phyloP scores from a whole-genome alignment of 2,113 vertebrate genomes.

The Cryptomyrus ogoouensis region DNA sequence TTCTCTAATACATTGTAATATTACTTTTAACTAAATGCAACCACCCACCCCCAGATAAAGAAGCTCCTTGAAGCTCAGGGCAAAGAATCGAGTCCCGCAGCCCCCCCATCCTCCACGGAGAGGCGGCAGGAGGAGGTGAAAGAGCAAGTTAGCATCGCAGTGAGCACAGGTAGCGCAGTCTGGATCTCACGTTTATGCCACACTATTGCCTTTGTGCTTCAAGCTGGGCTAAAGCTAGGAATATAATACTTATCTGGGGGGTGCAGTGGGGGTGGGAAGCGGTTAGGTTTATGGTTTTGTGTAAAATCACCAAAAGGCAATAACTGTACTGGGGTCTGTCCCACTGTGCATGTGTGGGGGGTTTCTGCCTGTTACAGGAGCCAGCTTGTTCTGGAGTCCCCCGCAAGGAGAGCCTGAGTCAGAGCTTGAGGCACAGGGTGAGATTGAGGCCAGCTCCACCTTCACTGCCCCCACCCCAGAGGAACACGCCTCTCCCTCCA shows the following conservation, averaged over 20 bases:
- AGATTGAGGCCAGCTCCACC: constrained; percentile 31
- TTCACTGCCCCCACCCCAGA: constrained; percentile 26
- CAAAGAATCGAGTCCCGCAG: constrained; percentile 37
- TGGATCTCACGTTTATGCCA: neutral
- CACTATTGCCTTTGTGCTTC: neutral
- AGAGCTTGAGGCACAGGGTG: constrained; percentile 26
- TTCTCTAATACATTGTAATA: neutral
- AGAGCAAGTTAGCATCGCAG: constrained; percentile 78
- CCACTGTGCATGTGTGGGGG: neutral
- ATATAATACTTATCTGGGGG: neutral
- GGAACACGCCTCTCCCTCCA: constrained; percentile 26
- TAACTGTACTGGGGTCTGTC: neutral
- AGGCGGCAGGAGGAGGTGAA: constrained; percentile 48
- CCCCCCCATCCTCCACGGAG: neutral
- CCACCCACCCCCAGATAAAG: constrained; percentile 67
- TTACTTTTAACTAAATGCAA: neutral
- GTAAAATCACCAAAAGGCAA: neutral
- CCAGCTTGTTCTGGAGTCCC: constrained; percentile 81
- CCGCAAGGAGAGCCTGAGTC: constrained; percentile 37
- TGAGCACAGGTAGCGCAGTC: constrained; percentile 76
- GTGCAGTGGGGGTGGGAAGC: neutral
- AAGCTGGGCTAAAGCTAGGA: neutral
- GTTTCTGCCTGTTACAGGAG: constrained; percentile 58
- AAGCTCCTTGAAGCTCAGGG: constrained; percentile 81
- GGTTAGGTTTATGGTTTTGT: neutral